A percentile compares a stretch with the other conserved stretches of the same genome.
Evolutionary conservation across 2,888 invertebrate genomes (phyloP).

Genomic region (Danaus chrysippus): DNA sequence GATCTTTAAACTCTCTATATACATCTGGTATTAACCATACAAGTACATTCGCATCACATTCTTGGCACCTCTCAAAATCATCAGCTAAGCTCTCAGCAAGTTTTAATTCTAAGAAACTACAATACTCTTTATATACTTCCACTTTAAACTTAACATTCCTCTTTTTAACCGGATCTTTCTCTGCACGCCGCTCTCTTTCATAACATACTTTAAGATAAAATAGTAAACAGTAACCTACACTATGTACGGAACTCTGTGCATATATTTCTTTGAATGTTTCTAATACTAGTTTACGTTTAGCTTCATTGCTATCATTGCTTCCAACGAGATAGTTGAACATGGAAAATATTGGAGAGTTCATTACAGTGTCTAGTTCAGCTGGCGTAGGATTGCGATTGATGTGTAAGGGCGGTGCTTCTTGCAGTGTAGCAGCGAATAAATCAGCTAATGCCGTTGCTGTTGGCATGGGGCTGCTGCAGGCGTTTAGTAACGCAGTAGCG

Average conservation of each 20-base stretch:
- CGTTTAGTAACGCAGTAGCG: constrained; percentile 60
- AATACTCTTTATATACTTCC: constrained; percentile 92
- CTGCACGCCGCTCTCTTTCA: constrained; percentile 76
- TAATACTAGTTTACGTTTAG: constrained; percentile 87
- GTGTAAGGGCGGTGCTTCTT: constrained; percentile 73
- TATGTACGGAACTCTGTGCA: constrained; percentile 80
- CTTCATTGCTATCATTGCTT: constrained; percentile 82
- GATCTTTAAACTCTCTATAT: constrained; percentile 92
- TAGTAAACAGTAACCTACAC: constrained; percentile 90
- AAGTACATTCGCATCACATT: constrained; percentile 92
- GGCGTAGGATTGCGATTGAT: constrained; percentile 72
- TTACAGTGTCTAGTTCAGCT: constrained; percentile 81
- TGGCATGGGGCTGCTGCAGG: constrained; percentile 61
- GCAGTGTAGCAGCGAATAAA: constrained; percentile 66
- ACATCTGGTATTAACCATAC: constrained; percentile 96
- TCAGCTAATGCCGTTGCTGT: constrained; percentile 66
- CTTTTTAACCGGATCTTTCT: constrained; percentile 73
- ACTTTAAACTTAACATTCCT: constrained; percentile 86
- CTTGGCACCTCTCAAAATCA: constrained; percentile 93
- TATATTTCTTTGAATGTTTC: constrained; percentile 90
- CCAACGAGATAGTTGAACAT: constrained; percentile 90
- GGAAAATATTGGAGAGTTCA: constrained; percentile 90
- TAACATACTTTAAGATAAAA: constrained; percentile 91
- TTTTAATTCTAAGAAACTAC: constrained; percentile 88
- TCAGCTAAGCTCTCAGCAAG: constrained; percentile 85